These are phyloP conservation scores for Conus betulinus DNA, from an alignment of 1,140 invertebrate species.

Conservation along the genomic window DNA sequence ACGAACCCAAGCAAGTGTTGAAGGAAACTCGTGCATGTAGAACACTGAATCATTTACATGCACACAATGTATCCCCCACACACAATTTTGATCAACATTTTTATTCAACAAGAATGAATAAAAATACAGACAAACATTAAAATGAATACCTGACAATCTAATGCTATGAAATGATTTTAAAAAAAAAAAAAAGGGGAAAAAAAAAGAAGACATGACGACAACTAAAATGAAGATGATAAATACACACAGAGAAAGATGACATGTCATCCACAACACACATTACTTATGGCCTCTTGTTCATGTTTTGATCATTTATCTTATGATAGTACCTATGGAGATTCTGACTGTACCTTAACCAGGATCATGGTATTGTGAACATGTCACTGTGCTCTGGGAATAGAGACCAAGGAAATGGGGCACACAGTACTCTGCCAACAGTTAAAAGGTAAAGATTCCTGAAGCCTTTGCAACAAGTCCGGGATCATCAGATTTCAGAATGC, in stretches of 20 bases:
- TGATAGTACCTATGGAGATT: neutral
- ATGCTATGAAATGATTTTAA: neutral
- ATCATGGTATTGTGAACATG: no score
- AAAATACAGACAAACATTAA: neutral
- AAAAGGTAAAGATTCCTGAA: no score
- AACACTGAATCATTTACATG: no score
- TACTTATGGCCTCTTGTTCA: neutral
- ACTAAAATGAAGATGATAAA: neutral
- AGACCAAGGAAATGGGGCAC: no score
- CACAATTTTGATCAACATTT: neutral
- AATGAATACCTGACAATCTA: neutral
- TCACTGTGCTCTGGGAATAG: no score
- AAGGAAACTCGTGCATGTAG: no score
- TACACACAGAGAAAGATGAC: neutral
- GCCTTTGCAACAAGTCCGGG: no score
- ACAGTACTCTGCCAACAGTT: no score
- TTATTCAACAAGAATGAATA: slow-evolving; percentile 11
- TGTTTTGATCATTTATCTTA: neutral
- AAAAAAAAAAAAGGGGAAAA: neutral
- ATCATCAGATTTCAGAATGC: no score
- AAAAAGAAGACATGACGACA: no score
- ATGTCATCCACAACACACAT: neutral
- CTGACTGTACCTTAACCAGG: neutral
- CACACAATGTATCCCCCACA: no score
- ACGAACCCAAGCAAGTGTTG: no score